Base-by-base conservation (phyloP, 2,113 vertebrate species). In the Neogobius melanostomus region DNA sequence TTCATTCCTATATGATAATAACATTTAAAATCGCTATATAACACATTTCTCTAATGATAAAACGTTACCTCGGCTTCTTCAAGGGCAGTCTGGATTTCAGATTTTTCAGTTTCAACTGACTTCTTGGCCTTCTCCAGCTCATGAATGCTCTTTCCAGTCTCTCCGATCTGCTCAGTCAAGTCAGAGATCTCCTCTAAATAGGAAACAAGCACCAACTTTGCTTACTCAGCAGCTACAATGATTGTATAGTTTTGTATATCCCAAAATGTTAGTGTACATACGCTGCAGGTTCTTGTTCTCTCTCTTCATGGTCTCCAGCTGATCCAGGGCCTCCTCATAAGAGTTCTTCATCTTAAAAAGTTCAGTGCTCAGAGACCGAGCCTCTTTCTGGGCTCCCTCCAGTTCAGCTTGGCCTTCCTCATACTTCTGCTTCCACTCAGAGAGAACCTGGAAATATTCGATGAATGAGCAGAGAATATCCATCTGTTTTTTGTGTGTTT, bases 351-450 rank as follows among this genome's bases (percentile, higher is more conserved):
- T 71, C 84, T 91, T 91, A 66, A 91, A 91, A 14, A 61, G 57
- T 42, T 61, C 57, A 44, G 57, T 61, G 57, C 57, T 61, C 57
- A 56, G 15, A 21, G 53, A 56, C 6, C 53, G 53, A 56, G 53
- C 16, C 53, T 56, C 53, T 17, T 56, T 56, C 53, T 17, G 53
- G 53, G 53, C n/a, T 56, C 53, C 53, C 53, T 56, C 53, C 53
- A 56, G 53, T 21, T 56, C 53, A 16, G 53, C 53, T 15, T 56
- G 53, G 7, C 53, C 28, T 5, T 60, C 57, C 57, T 60, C 57
- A 36, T 60, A 81, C 76, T 91, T 91, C 75, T 90, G 90, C 78
- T 90, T 91, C 90, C 90, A 91, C 77, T 91, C 90, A 67, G 90
- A 66, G 56, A 91, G 79, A 64, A 91, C 71, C 90, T 91, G 36